Base-by-base conservation (phyloP, 1,140 invertebrate species). In the Anastrepha ludens region DNA sequence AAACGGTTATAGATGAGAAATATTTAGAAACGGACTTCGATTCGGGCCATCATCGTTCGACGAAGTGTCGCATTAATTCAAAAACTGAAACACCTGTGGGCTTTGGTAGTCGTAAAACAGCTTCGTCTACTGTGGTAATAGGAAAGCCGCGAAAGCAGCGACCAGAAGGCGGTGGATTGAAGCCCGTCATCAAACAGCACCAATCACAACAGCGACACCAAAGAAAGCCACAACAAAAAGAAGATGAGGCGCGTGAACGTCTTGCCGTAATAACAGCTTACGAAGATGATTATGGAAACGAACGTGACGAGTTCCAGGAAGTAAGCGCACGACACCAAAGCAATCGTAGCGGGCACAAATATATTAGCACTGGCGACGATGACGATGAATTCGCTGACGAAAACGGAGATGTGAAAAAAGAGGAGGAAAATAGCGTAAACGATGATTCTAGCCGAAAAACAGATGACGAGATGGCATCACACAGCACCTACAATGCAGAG, bases 171-270 rank as follows among this genome's bases (percentile, higher is more conserved):
- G 64, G 67, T 44, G 87, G 85, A 1, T 2, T 55, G 3, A 81
- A 55, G 20, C 41, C 74, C 1, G 47, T 41, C 8, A 8, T 29
- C 0, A 81, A 81, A n/a, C n/a, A 50, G 20, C 74, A 70, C 74
- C 70, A 70, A 67, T 65, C 62, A 86, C n/a, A 92, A 94, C 95
- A 86, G 94, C 95, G 89, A 94, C 93, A 88, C 91, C 96, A 5
- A 94, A 94, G 86, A 93, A 91, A 88, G 91, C 94, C 81, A 92
- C 94, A 87, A 94, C 95, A 93, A 94, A 96, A 94, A 91, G 90
- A 93, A 88, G 86, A 93, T 11, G 85, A 93, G 74, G 90, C 85
- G 90, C 89, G 39, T 91, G 91, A 89, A 81, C 74, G n/a, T 55
- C 74, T 81, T 9, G 47, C 74, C 5, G 74, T 47, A 7, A 81